These are phyloP conservation scores for Auanema sp. DNA, from an alignment of 2,888 invertebrate genomes.

Conservation along the genomic window DNA sequence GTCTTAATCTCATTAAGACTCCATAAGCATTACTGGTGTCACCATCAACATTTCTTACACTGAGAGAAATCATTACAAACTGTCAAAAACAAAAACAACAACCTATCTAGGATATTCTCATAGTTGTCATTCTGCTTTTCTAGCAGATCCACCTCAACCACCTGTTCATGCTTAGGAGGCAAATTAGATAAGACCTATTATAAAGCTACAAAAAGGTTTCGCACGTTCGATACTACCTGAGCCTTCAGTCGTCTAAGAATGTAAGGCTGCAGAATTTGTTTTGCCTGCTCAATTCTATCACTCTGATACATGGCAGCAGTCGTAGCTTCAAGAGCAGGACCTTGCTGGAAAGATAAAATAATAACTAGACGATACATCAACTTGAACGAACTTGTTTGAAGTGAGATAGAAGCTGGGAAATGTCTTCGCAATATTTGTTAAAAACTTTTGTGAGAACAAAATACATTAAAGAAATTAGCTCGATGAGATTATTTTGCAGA, in stretches of 20 bases:
- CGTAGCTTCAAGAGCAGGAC: constrained; percentile 36
- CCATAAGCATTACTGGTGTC: constrained; percentile 29
- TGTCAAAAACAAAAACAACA: not conserved
- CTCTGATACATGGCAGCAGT: constrained; percentile 82
- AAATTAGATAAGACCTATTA: constrained; percentile 71
- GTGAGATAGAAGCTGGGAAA: constrained; percentile 48
- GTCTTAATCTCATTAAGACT: constrained; percentile 85
- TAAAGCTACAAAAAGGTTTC: not conserved
- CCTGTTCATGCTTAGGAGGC: constrained; percentile 79
- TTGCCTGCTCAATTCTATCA: constrained; percentile 87
- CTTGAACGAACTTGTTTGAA: constrained; percentile 42
- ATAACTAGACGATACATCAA: no score
- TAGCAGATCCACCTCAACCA: constrained; percentile 75
- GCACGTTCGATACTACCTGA: constrained; percentile 20
- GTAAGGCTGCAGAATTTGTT: constrained; percentile 93
- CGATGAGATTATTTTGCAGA: constrained; percentile 89
- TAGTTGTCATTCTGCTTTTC: constrained; percentile 78
- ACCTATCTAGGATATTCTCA: constrained; percentile 42
- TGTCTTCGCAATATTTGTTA: constrained; percentile 53
- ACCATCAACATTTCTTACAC: constrained; percentile 19
- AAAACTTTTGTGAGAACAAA: constrained; percentile 86
- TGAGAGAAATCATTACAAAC: constrained; percentile 1
- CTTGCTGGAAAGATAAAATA: constrained; percentile 23
- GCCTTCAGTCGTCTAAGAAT: constrained; percentile 83
- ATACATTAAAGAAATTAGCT: constrained; percentile 86